phyloP scores from a whole-genome alignment of 2,797 vertebrate genomes.

The Merluccius polli region DNA sequence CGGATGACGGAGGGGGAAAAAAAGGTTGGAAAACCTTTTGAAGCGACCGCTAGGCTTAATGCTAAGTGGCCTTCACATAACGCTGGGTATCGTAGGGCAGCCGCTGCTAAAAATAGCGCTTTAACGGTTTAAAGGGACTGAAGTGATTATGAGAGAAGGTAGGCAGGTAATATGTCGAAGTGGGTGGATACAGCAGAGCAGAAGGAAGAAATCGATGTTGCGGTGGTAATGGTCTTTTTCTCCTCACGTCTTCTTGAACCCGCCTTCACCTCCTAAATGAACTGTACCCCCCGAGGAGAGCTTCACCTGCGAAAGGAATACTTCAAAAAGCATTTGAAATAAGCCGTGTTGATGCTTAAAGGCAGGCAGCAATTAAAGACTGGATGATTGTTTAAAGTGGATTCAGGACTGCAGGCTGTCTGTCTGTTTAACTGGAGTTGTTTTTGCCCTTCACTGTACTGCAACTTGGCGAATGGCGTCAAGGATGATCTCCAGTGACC shows the following conservation, averaged over 20 bases:
- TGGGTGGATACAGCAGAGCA: not conserved
- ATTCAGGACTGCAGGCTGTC: not conserved
- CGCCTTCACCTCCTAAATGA: not conserved
- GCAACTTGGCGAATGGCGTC: not conserved
- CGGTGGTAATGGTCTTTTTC: not conserved
- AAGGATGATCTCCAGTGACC: not conserved
- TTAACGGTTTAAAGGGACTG: not conserved
- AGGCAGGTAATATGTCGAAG: not conserved
- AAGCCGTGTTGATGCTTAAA: too few relatives aligned
- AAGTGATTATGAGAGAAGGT: not conserved
- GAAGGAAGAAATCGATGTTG: not conserved
- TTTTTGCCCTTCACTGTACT: not conserved
- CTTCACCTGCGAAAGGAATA: too few relatives aligned
- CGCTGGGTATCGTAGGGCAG: conserved; percentile 12
- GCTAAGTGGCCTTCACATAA: conserved; percentile 20
- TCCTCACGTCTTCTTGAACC: not conserved
- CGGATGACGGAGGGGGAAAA: conserved; percentile 40
- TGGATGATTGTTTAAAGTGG: not conserved
- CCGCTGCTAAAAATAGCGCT: conserved; percentile 14
- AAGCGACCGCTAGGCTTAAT: conserved; percentile 20
- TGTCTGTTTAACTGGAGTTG: not conserved
- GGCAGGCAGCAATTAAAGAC: not conserved
- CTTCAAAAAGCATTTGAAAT: too few relatives aligned
- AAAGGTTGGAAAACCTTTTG: conserved; percentile 24
- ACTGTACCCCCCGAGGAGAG: too few relatives aligned